Conservation (phyloP, 2,113 vertebrate species). For the Lepus americanus region DNA sequence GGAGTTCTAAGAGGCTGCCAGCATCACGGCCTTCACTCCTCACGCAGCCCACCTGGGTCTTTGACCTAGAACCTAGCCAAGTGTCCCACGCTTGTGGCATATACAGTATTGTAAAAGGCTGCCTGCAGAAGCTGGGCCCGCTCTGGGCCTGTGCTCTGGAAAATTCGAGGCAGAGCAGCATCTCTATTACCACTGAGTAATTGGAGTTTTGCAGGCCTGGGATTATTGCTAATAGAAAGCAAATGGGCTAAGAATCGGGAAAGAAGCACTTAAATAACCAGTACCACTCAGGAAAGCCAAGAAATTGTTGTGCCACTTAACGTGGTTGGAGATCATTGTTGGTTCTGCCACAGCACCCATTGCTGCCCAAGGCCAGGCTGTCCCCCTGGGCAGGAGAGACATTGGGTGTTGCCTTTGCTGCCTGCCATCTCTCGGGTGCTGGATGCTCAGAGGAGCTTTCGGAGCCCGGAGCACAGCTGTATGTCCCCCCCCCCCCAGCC, state of each 20-base stretch:
- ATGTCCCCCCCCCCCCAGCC: not conserved
- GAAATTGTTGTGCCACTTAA: constrained; percentile 60
- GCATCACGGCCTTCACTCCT: rapidly evolving
- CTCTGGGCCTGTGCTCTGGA: not conserved
- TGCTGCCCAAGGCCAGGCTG: rapidly evolving
- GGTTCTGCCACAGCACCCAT: rapidly evolving
- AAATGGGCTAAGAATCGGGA: constrained; percentile 75
- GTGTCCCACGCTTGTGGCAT: not conserved
- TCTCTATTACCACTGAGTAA: constrained; percentile 76
- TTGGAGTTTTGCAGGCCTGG: constrained; percentile 68
- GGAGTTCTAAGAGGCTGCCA: not conserved
- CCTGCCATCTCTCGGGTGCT: not conserved
- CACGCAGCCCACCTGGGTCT: not conserved
- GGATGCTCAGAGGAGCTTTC: not conserved
- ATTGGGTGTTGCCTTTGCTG: not conserved
- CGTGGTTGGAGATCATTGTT: not conserved
- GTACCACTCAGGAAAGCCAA: not conserved
- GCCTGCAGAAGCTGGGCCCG: rapidly evolving
- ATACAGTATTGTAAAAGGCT: not conserved
- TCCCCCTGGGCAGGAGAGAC: not conserved
- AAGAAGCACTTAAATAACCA: constrained; percentile 63
- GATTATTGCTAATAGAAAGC: constrained; percentile 75
- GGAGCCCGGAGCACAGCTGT: not conserved
- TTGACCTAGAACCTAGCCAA: not conserved
- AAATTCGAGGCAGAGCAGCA: not conserved